A percentile compares a stretch with the other conserved stretches of the same genome.
Evolutionary conservation across 2,797 vertebrate species (phyloP).

Genomic region (Pachyuromys duprasi): DNA sequence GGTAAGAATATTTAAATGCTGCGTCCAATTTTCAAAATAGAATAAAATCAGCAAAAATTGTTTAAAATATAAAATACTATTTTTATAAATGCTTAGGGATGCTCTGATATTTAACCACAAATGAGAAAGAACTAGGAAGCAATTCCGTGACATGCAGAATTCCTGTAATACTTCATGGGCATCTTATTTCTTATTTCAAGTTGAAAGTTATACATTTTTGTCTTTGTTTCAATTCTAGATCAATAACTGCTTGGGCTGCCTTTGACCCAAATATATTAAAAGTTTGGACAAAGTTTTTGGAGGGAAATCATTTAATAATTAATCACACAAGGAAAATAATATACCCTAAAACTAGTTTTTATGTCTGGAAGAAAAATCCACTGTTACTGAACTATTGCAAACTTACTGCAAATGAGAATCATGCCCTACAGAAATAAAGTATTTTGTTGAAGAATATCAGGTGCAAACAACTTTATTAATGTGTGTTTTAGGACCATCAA

Average conservation of each 20-base stretch:
- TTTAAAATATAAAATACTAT: slow-evolving; percentile 45
- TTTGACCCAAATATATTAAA: slow-evolving; percentile 65
- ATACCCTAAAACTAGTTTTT: slow-evolving; percentile 67
- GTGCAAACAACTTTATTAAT: slow-evolving; percentile 62
- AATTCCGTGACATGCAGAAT: not conserved
- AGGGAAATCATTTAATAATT: slow-evolving; percentile 50
- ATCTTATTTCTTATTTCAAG: slow-evolving; percentile 55
- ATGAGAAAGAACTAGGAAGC: slow-evolving; percentile 38
- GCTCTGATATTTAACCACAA: not conserved
- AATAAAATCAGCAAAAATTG: slow-evolving; percentile 19
- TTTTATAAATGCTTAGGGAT: not conserved
- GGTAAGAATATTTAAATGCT: not conserved
- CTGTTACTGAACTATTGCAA: slow-evolving; percentile 45
- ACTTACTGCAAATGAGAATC: slow-evolving; percentile 60
- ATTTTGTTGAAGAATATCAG: slow-evolving; percentile 64
- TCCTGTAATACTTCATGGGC: slow-evolving; percentile 6
- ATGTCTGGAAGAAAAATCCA: slow-evolving; percentile 70
- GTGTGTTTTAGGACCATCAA: slow-evolving; percentile 58
- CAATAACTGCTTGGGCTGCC: not conserved
- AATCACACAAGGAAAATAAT: slow-evolving; percentile 70
- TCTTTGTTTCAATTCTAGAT: slow-evolving; percentile 55
- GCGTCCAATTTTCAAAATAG: not conserved
- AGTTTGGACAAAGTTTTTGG: slow-evolving; percentile 46
- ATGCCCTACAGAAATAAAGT: slow-evolving; percentile 58
- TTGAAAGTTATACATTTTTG: slow-evolving; percentile 42